Evolutionary conservation across 2,113 vertebrate genomes (phyloP).

Genomic region (Phrynocephalus versicolor): DNA sequence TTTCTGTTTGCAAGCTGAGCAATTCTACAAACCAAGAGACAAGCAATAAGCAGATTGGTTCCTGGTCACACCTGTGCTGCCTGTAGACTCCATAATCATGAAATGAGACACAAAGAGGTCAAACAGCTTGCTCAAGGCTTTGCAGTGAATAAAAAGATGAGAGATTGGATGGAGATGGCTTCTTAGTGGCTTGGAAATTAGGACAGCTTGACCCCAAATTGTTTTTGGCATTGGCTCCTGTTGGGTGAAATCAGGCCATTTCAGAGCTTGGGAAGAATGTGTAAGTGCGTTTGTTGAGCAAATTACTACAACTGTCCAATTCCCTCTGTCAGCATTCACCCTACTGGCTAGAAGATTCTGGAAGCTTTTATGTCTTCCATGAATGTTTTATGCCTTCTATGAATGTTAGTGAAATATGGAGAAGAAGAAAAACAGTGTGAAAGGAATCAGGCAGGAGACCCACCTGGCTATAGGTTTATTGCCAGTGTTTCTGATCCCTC

Average conservation of each 20-base stretch:
- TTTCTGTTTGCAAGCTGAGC: constrained; percentile 27
- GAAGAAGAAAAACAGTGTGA: too few relatives aligned
- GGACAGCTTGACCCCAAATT: neutral
- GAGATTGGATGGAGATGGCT: neutral
- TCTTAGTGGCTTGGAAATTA: neutral
- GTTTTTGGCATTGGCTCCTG: neutral
- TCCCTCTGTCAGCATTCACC: neutral
- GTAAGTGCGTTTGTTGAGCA: too few relatives aligned
- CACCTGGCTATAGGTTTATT: too few relatives aligned
- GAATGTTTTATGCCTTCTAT: neutral
- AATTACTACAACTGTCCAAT: too few relatives aligned
- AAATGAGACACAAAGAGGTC: constrained; percentile 11
- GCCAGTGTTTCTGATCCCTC: too few relatives aligned
- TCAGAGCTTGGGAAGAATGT: too few relatives aligned
- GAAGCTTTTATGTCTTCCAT: too few relatives aligned
- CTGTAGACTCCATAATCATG: neutral
- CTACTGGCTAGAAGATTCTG: too few relatives aligned
- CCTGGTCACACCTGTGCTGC: neutral
- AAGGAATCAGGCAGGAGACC: too few relatives aligned
- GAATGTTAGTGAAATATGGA: neutral
- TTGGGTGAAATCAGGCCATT: neutral
- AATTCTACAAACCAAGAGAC: neutral
- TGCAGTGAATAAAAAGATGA: accelerated
- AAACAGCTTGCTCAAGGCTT: neutral
- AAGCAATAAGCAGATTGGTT: constrained; percentile 22